Evolutionary conservation across 1,140 invertebrate species (phyloP), one percentile per base, ranked within the genome.

Genomic region (Ectropis grisescens): DNA sequence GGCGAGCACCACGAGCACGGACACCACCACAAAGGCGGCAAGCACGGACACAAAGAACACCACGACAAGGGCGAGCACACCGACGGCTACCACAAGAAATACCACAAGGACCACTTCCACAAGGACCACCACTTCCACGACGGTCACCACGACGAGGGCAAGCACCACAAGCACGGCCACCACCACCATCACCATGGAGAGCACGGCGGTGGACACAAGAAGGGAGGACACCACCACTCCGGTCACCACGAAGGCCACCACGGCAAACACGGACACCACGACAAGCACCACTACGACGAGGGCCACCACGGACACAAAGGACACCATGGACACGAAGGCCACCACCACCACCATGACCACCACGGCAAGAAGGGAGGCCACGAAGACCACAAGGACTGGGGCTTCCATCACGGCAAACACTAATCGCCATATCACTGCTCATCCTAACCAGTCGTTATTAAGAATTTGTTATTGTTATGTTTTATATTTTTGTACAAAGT

Each of bases 401-500:
- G 19, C 19, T 9, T 5, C 19, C 19, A 22, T 9, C 19, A 22
- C 19, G 19, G 19, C 19, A 22, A 22, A 9, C 19, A 22, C 19
- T 22, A 9, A 22, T 22, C n/a, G n/a, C n/a, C n/a, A n/a, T n/a
- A n/a, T n/a, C n/a, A n/a, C n/a, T n/a, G n/a, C n/a, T n/a, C n/a
- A n/a, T n/a, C n/a, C n/a, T n/a, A n/a, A n/a, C n/a, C n/a, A n/a
- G n/a, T n/a, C n/a, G n/a, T n/a, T n/a, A n/a, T n/a, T n/a, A n/a
- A n/a, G n/a, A n/a, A n/a, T n/a, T n/a, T n/a, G n/a, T n/a, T n/a
- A n/a, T n/a, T n/a, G n/a, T n/a, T 41, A 1, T 38, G 33, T 8
- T 52, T 49, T 58, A 13, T 13, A 44, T 14, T 11, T 23, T 29
- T 8, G 15, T 12, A 22, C 15, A 15, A 25, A 12, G 10, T 34